Base-by-base conservation (phyloP, 2,888 invertebrate genomes). In the Ophion ellenae region DNA sequence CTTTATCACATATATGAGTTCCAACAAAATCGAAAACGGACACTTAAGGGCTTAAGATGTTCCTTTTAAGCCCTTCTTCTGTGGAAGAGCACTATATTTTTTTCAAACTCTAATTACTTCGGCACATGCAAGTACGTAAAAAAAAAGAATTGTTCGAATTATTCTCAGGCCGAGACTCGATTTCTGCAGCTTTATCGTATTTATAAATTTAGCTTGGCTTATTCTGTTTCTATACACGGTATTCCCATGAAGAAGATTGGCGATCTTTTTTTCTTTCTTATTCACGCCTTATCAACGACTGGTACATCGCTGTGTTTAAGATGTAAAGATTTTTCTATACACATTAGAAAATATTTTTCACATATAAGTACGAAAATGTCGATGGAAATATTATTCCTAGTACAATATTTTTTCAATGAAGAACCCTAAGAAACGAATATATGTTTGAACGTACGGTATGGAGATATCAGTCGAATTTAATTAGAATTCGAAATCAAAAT, bases 161-260 rank as follows among this genome's bases (percentile, higher is more conserved):
- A 11, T 14, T 53, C 1, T 53, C 1, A 53, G 11, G 2, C 53
- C 5, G 53, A 53, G 53, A 17, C 17, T 14, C 53, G 53, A 53
- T 53, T 17, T 14, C 53, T 53, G 53, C 14, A 53, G 17, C 3
- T 53, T 53, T 53, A 53, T 4, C 53, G 17, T 53, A 53, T 89
- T 88, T 90, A 89, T 87, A 89, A 89, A 90, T 86, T 75, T 86
- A 77, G 84, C 47, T 70, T 24, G 17, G 59, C 32, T 64, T 36
- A 63, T 76, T 69, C 66, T 40, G 24, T 36, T 69, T 57, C 59
- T 67, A 28, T 59, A 36, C 47, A 74, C 73, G 53, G 75, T 83
- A 84, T 84, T 86, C 73, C 82, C 63, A 76, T 66, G 28, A 67
- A 64, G 7, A 53, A 20, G n/a, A 53, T 32, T 28, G 9, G 10